These are phyloP conservation scores for Sarcophaga variegata DNA, from an alignment of 2,888 invertebrate species.

Conservation along the genomic window DNA sequence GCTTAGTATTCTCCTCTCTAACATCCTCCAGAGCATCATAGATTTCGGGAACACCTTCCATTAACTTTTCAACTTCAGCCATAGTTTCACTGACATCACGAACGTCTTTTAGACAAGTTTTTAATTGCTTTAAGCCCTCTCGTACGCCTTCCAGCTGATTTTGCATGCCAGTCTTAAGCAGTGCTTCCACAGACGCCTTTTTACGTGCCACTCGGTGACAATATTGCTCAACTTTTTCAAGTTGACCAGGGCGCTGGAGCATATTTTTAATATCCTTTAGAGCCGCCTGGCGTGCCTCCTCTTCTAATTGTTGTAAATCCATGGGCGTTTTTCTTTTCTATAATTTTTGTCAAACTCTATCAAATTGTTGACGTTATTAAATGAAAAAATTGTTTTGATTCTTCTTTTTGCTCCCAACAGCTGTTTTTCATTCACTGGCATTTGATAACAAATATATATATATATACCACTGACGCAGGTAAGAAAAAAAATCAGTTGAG, in stretches of 20 bases:
- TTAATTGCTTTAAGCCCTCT: slow-evolving; percentile 94
- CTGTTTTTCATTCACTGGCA: not conserved
- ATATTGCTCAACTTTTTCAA: slow-evolving; percentile 89
- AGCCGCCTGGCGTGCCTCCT: slow-evolving; percentile 89
- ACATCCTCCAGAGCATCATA: slow-evolving; percentile 92
- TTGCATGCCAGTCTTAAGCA: slow-evolving; percentile 97
- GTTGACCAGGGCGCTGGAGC: slow-evolving; percentile 96
- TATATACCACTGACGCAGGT: not conserved
- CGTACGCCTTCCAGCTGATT: slow-evolving; percentile 98
- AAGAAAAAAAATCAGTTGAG: not conserved
- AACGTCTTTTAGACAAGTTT: slow-evolving; percentile 92
- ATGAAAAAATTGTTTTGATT: slow-evolving; percentile 36
- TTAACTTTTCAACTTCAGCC: slow-evolving; percentile 88
- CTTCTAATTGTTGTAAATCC: slow-evolving; percentile 87
- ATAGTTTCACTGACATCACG: slow-evolving; percentile 88
- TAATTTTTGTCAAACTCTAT: not conserved
- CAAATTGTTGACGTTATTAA: slow-evolving; percentile 31
- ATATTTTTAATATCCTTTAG: slow-evolving; percentile 94
- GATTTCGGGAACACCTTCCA: slow-evolving; percentile 90
- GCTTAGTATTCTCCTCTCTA: slow-evolving; percentile 95
- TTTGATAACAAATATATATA: not conserved
- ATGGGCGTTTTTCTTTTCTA: slow-evolving; percentile 70
- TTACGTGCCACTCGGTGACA: slow-evolving; percentile 80
- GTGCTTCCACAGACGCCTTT: slow-evolving; percentile 80
- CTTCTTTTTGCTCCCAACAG: slow-evolving; percentile 22